Base-by-base conservation (phyloP, 1,140 invertebrate genomes). In the Thaumetopoea pityocampa region DNA sequence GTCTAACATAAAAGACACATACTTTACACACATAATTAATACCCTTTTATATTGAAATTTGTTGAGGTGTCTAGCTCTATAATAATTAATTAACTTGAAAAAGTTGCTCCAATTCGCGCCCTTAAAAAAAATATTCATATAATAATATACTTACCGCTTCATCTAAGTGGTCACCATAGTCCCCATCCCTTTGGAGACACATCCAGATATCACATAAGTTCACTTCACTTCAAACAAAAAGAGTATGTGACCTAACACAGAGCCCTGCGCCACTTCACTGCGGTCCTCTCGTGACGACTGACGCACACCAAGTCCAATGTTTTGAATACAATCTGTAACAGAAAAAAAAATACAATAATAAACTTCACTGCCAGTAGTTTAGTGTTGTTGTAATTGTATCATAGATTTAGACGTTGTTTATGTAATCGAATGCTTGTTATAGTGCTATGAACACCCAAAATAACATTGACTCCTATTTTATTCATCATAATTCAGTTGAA, bases 301-400 rank as follows among this genome's bases (percentile, higher is more conserved):
- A 67, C 55, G 58, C 65, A 50, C 26, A 52, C 51, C 58, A 51
- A 51, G 54, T 53, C 50, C 47, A 26, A 69, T 83, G 79, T 83
- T 83, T 79, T 83, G 69, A 77, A 83, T 74, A 78, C 79, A 78
- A 74, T 76, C 79, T 83, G 79, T 73, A 83, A 80, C 76, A 78
- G 69, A 77, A 74, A 67, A 70, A 71, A 83, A 80, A 74, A 82
- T n/a, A 82, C 72, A 83, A 83, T 83, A 83, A 83, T 80, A 83
- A 80, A 73, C 70, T 67, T 57, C 30, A 48, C 47, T 51, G 49
- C 46, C 46, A 54, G 51, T 57, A 47, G 51, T 51, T 36, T 43
- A 50, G 49, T 59, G 37, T 41, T 32, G 5, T 28, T n/a, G n/a
- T n/a, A n/a, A n/a, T 8, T 15, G n/a, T 41, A 10, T 30, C 24